Percentiles rank a stretch among this genome's conserved stretches.
Evolutionary conservation across 2,888 invertebrate genomes (phyloP).

Genomic region (Meandrusa payeni): DNA sequence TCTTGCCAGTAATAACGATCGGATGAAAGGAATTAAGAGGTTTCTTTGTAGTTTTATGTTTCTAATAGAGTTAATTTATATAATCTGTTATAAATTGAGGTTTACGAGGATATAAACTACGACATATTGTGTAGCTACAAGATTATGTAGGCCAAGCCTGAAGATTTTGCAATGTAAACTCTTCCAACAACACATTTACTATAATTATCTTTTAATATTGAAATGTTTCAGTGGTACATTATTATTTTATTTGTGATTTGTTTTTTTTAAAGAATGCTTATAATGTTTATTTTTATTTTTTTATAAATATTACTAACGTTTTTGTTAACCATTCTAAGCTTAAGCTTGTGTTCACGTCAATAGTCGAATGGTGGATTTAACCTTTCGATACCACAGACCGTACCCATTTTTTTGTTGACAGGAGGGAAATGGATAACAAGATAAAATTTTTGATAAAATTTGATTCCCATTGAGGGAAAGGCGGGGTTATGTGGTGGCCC

Average conservation of each 20-base stretch:
- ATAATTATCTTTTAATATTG: not conserved
- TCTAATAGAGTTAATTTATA: slow-evolving; percentile 19
- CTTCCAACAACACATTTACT: slow-evolving; percentile 6
- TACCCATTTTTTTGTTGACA: no score
- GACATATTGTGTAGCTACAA: slow-evolving; percentile 1
- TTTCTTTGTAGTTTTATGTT: slow-evolving; percentile 19
- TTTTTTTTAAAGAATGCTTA: no score
- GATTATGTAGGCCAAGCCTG: not conserved
- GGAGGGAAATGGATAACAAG: no score
- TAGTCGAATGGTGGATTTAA: no score
- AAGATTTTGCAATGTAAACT: slow-evolving; percentile 11
- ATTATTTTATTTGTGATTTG: not conserved
- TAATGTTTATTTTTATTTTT: no score
- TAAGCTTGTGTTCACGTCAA: no score
- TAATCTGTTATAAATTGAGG: slow-evolving; percentile 10
- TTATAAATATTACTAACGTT: no score
- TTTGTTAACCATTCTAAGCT: no score
- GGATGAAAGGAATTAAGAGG: slow-evolving; percentile 14
- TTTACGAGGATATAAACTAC: slow-evolving; percentile 15
- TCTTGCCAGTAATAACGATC: slow-evolving; percentile 9
- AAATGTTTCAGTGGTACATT: not conserved
- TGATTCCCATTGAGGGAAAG: no score
- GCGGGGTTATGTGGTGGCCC: no score
- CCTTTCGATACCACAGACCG: no score
- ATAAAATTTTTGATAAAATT: no score